Evolutionary conservation across 2,113 vertebrate species (phyloP).

Genomic region (Oreochromis niloticus): DNA sequence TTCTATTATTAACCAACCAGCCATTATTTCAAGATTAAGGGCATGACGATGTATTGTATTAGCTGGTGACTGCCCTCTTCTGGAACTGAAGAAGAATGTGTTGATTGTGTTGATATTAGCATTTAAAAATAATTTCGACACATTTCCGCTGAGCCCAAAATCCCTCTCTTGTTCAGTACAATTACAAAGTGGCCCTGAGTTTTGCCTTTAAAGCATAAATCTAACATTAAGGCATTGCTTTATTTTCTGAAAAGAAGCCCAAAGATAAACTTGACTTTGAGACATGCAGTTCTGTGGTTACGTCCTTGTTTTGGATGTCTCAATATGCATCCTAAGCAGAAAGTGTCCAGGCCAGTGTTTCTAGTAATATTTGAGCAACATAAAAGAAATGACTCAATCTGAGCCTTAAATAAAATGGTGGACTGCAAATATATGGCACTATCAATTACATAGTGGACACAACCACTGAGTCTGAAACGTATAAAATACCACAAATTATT

Average conservation of each 20-base stretch:
- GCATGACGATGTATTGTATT: not conserved
- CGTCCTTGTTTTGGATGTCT: not conserved
- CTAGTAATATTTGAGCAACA: not conserved
- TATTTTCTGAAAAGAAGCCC: not conserved
- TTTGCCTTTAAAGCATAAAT: not conserved
- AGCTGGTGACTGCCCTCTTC: constrained; percentile 7
- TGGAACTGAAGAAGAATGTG: not conserved
- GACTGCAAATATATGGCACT: not conserved
- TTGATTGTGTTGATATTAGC: not conserved
- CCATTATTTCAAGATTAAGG: not conserved
- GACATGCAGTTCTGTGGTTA: not conserved
- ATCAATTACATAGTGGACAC: not conserved
- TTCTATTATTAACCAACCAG: not conserved
- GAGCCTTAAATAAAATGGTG: not conserved
- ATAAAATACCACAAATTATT: not conserved
- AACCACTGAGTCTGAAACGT: not conserved
- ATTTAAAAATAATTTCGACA: not conserved
- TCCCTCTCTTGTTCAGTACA: not conserved
- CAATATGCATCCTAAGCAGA: not conserved
- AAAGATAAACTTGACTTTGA: not conserved
- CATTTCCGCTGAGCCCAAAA: not conserved
- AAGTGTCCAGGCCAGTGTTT: not conserved
- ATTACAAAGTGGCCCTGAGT: not conserved
- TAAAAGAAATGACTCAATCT: not conserved
- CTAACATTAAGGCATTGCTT: not conserved